These are phyloP conservation scores for Gobius niger DNA, from an alignment of 2,113 vertebrate species.

Conservation along the genomic window DNA sequence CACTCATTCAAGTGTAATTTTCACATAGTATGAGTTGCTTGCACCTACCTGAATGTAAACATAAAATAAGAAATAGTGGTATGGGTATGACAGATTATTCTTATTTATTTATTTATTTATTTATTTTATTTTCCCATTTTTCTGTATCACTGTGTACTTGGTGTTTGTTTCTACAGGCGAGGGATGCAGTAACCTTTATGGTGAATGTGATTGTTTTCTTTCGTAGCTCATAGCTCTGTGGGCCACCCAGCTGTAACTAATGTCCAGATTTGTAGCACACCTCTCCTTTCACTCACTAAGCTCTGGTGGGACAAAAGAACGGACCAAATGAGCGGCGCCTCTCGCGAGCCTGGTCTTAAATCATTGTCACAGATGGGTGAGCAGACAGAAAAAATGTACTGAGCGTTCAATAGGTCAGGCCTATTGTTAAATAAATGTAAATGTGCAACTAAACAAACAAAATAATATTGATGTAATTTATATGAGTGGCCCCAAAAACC, in stretches of 20 bases:
- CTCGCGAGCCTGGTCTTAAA: constrained; percentile 72
- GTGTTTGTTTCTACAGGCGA: background rate
- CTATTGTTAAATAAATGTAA: background rate
- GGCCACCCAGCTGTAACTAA: constrained; percentile 66
- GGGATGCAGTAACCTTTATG: background rate
- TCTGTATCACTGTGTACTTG: background rate
- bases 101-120: background rate
- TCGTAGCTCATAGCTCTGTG: constrained; percentile 28
- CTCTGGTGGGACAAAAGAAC: constrained; percentile 66
- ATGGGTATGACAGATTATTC: too few relatives aligned
- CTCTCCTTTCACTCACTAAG: constrained; percentile 70
- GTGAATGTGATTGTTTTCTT: constrained; percentile 16
- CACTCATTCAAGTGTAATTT: background rate
- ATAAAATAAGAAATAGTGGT: too few relatives aligned
- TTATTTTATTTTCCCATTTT: background rate
- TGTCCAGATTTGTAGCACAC: constrained; percentile 54
- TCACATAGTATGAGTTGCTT: background rate
- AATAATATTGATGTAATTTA: background rate
- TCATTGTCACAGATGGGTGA: constrained; percentile 79
- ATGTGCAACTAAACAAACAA: background rate
- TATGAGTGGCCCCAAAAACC: background rate
- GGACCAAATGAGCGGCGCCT: constrained; percentile 49
- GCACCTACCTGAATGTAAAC: background rate
- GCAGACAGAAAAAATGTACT: constrained; percentile 78
- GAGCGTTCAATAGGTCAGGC: constrained; percentile 31